phyloP scores from a whole-genome alignment of 1,140 invertebrate genomes.

The Magallana gigas region DNA sequence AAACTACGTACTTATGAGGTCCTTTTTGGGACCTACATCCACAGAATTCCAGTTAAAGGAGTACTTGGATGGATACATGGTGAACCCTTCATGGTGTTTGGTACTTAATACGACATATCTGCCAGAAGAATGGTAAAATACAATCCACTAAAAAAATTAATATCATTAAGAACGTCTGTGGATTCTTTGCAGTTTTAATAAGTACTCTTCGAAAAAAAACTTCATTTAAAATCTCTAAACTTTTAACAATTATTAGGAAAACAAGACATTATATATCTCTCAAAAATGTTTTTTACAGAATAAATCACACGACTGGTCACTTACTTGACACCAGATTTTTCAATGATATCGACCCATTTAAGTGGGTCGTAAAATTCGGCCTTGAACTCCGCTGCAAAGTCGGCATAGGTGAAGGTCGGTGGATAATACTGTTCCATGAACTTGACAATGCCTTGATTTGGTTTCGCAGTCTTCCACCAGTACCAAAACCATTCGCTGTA shows the following conservation, averaged over 20 bases:
- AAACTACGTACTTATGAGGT: conserved; percentile 70
- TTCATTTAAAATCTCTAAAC: no score
- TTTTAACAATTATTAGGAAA: no score
- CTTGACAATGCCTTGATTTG: conserved; percentile 46
- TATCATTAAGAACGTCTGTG: no score
- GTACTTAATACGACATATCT: conserved; percentile 77
- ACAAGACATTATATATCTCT: no score
- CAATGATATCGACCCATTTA: conserved; percentile 65
- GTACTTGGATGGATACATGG: conserved; percentile 73
- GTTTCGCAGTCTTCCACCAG: conserved; percentile 65
- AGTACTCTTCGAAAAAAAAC: no score
- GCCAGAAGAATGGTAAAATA: not conserved
- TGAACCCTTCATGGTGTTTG: conserved; percentile 78
- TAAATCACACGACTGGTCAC: conserved; percentile 25
- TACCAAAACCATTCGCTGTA: conserved; percentile 69
- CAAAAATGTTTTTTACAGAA: no score
- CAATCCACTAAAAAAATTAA: no score
- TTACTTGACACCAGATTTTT: conserved; percentile 67
- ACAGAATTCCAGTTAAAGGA: conserved; percentile 77
- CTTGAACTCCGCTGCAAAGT: conserved; percentile 69
- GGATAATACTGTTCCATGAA: conserved; percentile 74
- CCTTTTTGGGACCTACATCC: conserved; percentile 74
- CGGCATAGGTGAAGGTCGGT: conserved; percentile 71
- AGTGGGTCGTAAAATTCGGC: conserved; percentile 67
- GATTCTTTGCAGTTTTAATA: no score